Percentiles rank a stretch among this genome's conserved stretches.
Conservation (phyloP, 2,797 vertebrate genomes). For the Thunnus albacares region DNA sequence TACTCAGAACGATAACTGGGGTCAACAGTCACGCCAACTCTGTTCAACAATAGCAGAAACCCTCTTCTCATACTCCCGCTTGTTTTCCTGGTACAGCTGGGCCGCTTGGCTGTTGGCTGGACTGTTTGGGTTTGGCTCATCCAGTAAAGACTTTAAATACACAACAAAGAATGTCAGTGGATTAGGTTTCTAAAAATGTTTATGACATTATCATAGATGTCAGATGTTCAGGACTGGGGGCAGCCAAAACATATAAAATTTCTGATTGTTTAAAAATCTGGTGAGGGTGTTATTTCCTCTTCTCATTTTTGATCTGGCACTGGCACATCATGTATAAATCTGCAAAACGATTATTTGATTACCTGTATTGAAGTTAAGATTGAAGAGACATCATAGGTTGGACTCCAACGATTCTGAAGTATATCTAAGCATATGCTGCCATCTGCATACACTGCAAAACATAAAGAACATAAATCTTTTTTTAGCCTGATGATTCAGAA, state of each 20-base stretch:
- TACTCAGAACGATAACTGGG: slow-evolving; percentile 80
- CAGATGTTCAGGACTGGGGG: background rate
- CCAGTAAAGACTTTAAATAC: slow-evolving; percentile 93
- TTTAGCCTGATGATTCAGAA: background rate
- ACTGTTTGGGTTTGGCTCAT: slow-evolving; percentile 99
- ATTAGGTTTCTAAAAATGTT: slow-evolving; percentile 28
- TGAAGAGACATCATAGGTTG: slow-evolving; percentile 99
- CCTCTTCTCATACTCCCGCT: slow-evolving; percentile 98
- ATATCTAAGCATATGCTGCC: slow-evolving; percentile 99
- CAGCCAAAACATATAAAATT: background rate
- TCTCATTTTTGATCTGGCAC: background rate
- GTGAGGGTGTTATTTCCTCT: background rate
- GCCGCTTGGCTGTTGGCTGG: slow-evolving; percentile 99
- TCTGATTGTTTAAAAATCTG: background rate
- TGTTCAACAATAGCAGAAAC: slow-evolving; percentile 99
- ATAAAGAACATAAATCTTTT: background rate
- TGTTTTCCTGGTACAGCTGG: slow-evolving; percentile 99
- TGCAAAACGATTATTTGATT: slow-evolving; percentile 41
- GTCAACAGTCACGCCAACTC: slow-evolving; percentile 99
- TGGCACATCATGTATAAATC: background rate
- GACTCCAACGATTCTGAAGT: slow-evolving; percentile 99
- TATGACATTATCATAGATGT: slow-evolving; percentile 9
- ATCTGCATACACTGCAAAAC: slow-evolving; percentile 94
- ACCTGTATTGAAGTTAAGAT: slow-evolving; percentile 99
- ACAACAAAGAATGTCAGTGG: slow-evolving; percentile 49